Evolutionary conservation across 2,888 invertebrate genomes (phyloP).

Genomic region (Oscheius sp.): DNA sequence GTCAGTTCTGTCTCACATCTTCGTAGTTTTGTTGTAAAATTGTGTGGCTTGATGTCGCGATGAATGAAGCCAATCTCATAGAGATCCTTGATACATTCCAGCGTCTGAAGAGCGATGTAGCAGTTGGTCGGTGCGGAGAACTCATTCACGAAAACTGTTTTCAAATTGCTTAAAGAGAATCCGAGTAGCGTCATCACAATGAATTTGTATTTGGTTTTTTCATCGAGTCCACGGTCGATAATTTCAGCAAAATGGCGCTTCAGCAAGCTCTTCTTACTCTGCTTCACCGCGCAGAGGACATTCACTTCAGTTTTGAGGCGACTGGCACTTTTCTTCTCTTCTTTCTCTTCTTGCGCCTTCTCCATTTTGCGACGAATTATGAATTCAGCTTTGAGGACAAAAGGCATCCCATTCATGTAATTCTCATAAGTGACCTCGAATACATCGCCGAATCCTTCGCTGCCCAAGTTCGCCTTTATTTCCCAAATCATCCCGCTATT

Average conservation of each 20-base stretch:
- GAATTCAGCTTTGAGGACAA: no score
- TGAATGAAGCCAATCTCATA: background rate
- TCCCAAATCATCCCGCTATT: no score
- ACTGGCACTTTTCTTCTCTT: background rate
- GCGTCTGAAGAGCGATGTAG: background rate
- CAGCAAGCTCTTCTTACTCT: slow-evolving; percentile 73
- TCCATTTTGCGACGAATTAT: no score
- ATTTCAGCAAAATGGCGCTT: slow-evolving; percentile 55
- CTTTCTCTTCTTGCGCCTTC: background rate
- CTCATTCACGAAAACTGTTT: background rate
- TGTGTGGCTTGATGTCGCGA: background rate
- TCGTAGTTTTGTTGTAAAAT: background rate
- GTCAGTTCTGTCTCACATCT: background rate
- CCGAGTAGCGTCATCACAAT: background rate
- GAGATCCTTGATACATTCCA: background rate
- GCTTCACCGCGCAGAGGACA: slow-evolving; percentile 71
- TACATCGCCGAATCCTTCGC: no score
- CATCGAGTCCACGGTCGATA: background rate
- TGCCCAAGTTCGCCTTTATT: no score
- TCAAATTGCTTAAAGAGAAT: background rate
- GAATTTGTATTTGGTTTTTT: background rate
- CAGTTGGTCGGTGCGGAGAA: background rate
- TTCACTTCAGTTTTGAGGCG: background rate
- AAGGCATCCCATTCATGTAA: no score
- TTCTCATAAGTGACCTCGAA: no score